phyloP scores from a whole-genome alignment of 2,113 vertebrate species.

The Malurus elegans region DNA sequence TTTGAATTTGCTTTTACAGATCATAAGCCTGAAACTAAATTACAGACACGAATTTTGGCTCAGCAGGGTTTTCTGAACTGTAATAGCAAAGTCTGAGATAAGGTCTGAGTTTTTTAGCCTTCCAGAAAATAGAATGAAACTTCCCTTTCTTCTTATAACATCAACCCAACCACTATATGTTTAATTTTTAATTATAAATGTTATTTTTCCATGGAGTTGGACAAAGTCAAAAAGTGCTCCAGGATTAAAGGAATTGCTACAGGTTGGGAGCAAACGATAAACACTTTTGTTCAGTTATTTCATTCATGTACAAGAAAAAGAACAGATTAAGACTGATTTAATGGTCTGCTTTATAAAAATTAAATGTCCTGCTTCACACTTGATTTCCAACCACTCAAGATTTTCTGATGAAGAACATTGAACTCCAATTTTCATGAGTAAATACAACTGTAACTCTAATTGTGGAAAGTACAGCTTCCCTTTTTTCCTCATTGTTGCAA shows the following conservation, averaged over 20 bases:
- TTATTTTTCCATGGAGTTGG: neutral
- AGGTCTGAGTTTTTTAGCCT: neutral
- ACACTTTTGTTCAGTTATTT: neutral
- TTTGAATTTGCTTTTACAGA: conserved; percentile 12
- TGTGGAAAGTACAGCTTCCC: neutral
- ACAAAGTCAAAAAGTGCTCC: neutral
- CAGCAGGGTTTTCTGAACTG: neutral
- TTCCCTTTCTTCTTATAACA: neutral
- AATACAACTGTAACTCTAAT: neutral
- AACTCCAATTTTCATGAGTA: neutral
- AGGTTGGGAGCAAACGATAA: neutral
- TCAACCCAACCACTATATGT: neutral
- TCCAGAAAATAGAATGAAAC: neutral
- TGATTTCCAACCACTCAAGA: neutral
- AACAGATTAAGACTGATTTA: neutral
- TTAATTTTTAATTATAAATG: neutral
- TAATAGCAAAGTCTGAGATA: conserved; percentile 8
- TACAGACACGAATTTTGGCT: neutral
- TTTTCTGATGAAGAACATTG: neutral
- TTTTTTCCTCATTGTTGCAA: neutral
- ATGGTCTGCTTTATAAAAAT: neutral
- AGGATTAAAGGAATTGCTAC: neutral
- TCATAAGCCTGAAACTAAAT: conserved; percentile 24
- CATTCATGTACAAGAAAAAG: neutral
- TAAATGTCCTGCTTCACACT: neutral